Conservation (phyloP, 2,113 vertebrate genomes). For the Haemorhous mexicanus region DNA sequence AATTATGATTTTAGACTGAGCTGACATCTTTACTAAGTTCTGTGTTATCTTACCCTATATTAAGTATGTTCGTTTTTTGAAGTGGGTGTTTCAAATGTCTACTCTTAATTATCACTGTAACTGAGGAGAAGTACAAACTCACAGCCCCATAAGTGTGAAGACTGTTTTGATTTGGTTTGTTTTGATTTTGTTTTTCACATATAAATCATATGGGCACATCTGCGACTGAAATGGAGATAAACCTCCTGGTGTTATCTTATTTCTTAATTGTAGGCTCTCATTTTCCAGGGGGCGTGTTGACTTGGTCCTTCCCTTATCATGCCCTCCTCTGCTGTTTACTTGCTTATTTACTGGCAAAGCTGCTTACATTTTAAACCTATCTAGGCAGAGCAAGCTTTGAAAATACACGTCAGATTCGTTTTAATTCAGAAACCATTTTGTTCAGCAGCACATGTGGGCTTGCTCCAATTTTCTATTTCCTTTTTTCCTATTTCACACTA, state of each 20-base stretch:
- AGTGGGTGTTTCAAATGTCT: slow-evolving; percentile 73
- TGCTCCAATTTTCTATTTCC: neutral
- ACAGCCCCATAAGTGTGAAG: slow-evolving; percentile 41
- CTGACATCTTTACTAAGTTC: slow-evolving; percentile 68
- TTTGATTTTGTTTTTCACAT: slow-evolving; percentile 65
- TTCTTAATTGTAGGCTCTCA: slow-evolving; percentile 55
- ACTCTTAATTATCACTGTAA: slow-evolving; percentile 70
- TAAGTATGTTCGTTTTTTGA: slow-evolving; percentile 66
- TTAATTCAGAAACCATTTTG: slow-evolving; percentile 38
- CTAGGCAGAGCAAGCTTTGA: slow-evolving; percentile 1
- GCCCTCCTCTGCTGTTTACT: slow-evolving; percentile 42
- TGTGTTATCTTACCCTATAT: slow-evolving; percentile 65
- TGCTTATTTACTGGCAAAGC: slow-evolving; percentile 47
- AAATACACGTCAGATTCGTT: slow-evolving; percentile 19
- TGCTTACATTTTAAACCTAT: slow-evolving; percentile 37
- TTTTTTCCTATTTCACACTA: neutral
- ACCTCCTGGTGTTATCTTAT: slow-evolving; percentile 53
- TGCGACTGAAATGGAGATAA: slow-evolving; percentile 10
- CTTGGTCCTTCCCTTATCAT: slow-evolving; percentile 40
- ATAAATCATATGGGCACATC: slow-evolving; percentile 61
- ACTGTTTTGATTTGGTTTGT: slow-evolving; percentile 63
- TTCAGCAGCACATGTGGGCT: neutral
- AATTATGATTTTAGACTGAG: slow-evolving; percentile 72
- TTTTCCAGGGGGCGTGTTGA: slow-evolving; percentile 6
- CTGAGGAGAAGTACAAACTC: slow-evolving; percentile 47